Conservation (phyloP, 2,888 invertebrate species). For the Dolichopus griseipennis region DNA sequence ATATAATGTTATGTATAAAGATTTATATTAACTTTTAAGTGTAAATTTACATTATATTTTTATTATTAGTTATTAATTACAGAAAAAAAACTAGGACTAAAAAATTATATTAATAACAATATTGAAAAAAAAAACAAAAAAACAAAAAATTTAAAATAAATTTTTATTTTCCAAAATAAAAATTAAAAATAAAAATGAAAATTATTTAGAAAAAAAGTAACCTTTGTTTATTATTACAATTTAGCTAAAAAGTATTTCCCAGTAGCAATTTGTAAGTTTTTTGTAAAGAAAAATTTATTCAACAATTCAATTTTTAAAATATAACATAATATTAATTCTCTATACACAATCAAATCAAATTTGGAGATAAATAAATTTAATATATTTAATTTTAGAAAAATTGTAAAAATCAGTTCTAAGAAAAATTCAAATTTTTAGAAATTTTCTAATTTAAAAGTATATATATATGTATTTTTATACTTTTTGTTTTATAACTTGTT, state of each 20-base stretch:
- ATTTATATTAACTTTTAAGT: background rate
- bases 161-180: constrained; percentile 1
- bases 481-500: background rate
- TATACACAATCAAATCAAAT: background rate
- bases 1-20: constrained; percentile 2
- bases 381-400: too few species aligned
- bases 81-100: background rate
- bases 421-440: background rate
- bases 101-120: background rate
- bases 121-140: background rate
- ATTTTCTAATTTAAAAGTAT: background rate
- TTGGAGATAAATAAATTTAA: too few species aligned
- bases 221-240: background rate
- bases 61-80: constrained; percentile 6
- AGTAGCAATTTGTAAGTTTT: constrained; percentile 11
- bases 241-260: constrained; percentile 2
- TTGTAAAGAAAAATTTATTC: background rate
- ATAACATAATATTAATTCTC: background rate
- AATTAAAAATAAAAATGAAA: constrained; percentile 8
- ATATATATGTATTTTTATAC: background rate
- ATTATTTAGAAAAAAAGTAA: constrained; percentile 5
- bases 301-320: background rate
- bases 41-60: constrained; percentile 4
- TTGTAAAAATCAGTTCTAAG: too few species aligned
- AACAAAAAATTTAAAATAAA: background rate